phyloP scores from a whole-genome alignment of 2,797 vertebrate species.

The Acanthurus lineatus region DNA sequence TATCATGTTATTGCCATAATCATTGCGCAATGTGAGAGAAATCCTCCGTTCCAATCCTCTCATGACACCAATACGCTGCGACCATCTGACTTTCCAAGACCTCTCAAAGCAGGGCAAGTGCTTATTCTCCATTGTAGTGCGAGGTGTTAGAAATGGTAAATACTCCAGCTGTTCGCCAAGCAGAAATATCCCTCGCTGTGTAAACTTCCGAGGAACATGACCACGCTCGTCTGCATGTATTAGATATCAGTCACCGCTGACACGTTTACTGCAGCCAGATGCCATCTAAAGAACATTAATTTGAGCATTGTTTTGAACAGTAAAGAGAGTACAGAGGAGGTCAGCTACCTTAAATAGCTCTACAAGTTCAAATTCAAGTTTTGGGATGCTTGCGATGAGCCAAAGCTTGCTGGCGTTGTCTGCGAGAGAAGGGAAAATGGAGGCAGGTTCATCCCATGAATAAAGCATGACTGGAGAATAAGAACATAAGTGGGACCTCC shows the following conservation, averaged over 20 bases:
- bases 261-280: conserved; percentile 28
- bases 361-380: conserved; percentile 32
- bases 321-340: neutral
- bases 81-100: conserved; percentile 62
- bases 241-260: conserved; percentile 14
- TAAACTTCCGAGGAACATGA: conserved; percentile 46
- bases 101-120: conserved; percentile 45
- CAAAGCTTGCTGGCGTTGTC: conserved; percentile 9
- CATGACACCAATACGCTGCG: conserved; percentile 62
- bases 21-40: conserved; percentile 70
- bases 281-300: conserved; percentile 13
- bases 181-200: conserved; percentile 39
- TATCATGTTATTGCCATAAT: conserved; percentile 78
- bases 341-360: conserved; percentile 4
- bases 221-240: conserved; percentile 8
- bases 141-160: conserved; percentile 40
- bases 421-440: conserved; percentile 11
- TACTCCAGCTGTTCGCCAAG: conserved; percentile 24
- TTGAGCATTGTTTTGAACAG: neutral
- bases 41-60: conserved; percentile 66
- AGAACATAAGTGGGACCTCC: conserved; percentile 38
- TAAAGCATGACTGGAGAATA: conserved; percentile 68
- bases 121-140: conserved; percentile 40
- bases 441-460: conserved; percentile 65
- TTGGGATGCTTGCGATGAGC: conserved; percentile 18